Evolutionary conservation across 2,113 vertebrate genomes (phyloP), one percentile per base, ranked within the genome.

Genomic region (Scytalopus superciliaris): DNA sequence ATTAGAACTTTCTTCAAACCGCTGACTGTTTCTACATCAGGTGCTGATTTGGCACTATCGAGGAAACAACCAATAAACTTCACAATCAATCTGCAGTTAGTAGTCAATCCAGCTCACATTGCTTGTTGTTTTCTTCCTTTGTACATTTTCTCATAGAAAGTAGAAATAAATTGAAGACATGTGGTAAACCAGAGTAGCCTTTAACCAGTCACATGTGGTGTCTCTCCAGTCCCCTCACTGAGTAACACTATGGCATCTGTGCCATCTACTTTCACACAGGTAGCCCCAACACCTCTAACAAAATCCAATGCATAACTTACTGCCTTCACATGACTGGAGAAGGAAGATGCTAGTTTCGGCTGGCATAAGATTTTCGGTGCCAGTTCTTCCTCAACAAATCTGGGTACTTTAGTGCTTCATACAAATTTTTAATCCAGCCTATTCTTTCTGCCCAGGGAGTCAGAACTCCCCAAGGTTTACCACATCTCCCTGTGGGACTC

Each of bases 21-120:
- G 1, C 67, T 95, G 68, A 79, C 50, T 84, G 88, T 74, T 92
- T 87, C 93, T 97, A 92, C 74, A 94, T 97, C 89, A 96, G 96
- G 94, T 96, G 88, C 75, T 94, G 94, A 97, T 97, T 97, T 91
- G 87, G 88, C 85, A 93, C 86, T 82, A 84, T 95, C 86, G 91
- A 97, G 96, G 89, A 97, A 98, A 96, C 92, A 97, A 96, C 84
- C 94, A 94, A 95, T 94, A 97, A 96, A 97, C 82, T 96, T 96
- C 94, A 96, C 91, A 95, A 97, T 96, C 95, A 97, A 97, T 97
- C 90, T 95, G 90, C 95, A 96, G 80, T 95, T 77, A 96, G 91
- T 62, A 96, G 84, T 92, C 93, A 97, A 83, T 86, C 87, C 74
- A 82, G 70, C 68, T 97, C 14, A 9, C 79, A 63, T 90, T 84